phyloP scores from a whole-genome alignment of 2,797 vertebrate genomes.

The Pseudomugil gertrudae region DNA sequence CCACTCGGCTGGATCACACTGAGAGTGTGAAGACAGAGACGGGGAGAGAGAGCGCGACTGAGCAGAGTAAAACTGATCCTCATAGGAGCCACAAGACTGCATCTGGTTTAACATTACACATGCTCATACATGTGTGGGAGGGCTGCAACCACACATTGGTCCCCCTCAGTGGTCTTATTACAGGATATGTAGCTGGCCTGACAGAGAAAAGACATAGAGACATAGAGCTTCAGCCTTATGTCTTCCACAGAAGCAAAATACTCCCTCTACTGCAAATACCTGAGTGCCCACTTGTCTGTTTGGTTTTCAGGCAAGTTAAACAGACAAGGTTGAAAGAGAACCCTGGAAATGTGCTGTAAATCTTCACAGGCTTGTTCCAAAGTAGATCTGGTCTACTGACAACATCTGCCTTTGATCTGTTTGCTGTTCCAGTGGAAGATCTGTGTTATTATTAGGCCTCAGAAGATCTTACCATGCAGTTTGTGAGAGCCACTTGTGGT shows the following conservation, averaged over 20 bases:
- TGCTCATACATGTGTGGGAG: conserved; percentile 35
- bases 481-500: conserved; percentile 7
- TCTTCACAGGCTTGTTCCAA: conserved; percentile 36
- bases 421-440: conserved; percentile 4
- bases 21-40: conserved; percentile 30
- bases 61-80: conserved; percentile 50
- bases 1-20: conserved; percentile 56
- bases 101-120: conserved; percentile 58
- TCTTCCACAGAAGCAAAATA: conserved; percentile 18
- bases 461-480: conserved; percentile 5
- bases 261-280: neutral
- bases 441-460: conserved; percentile 23
- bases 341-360: conserved; percentile 9
- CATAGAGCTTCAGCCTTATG: conserved; percentile 10
- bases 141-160: conserved; percentile 44
- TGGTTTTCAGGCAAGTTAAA: conserved; percentile 10
- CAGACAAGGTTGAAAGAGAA: conserved; percentile 1
- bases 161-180: conserved; percentile 28
- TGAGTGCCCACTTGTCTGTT: conserved; percentile 3
- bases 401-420: conserved; percentile 62
- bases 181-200: conserved; percentile 17
- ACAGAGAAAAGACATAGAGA: conserved; percentile 7
- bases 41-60: conserved; percentile 6
- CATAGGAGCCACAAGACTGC: conserved; percentile 47
- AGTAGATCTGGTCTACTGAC: conserved; percentile 22